Base-by-base conservation (phyloP, 2,797 vertebrate species). In the Margarornis squamiger region DNA sequence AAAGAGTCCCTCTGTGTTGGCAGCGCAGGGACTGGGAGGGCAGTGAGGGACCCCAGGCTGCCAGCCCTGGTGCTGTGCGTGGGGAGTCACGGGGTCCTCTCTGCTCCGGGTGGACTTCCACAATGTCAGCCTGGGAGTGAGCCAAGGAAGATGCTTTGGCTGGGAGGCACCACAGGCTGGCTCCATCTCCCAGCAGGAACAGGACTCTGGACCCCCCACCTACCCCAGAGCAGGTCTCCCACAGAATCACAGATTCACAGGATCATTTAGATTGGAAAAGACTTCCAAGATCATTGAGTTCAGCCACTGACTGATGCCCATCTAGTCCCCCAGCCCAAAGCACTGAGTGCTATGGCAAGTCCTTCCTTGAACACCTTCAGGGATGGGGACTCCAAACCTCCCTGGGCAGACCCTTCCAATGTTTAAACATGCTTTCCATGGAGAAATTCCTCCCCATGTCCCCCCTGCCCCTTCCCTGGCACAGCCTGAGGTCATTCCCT, bases 271-370 rank as follows among this genome's bases (percentile, higher is more conserved):
- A 34, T 0, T 22, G 30, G 46, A 32, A 81, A 80, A 67, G 6
- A 3, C 1, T 34, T 30, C 17, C 32, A 1, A 2, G 24, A 0
- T 0, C 38, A 51, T 3, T 0, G 0, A 48, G 3, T 26, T 32
- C 49, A 0, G 30, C 11, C 57, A 32, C 7, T 65, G 43, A 32
- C 43, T 1, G 0, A 43, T 49, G 0, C 32, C 38, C 51, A 11
- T 15, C 67, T 1, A 21, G 19, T 72, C 58, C 13, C 22, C 51
- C 36, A 51, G 73, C 74, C 32, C 58, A 51, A 51, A 38, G 49
- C 58, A 1, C 66, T 26, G 5, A 49, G 58, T 79, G 51, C 51
- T 38, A 72, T 6, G 12, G 36, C 58, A 43, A 54, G 55, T 3
- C 6, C 2, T 36, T 18, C 41, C 34, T 4, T 1, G 49, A 11